Evolutionary conservation across 2,888 invertebrate genomes (phyloP).

Genomic region (Hirtodrosophila histrioides): DNA sequence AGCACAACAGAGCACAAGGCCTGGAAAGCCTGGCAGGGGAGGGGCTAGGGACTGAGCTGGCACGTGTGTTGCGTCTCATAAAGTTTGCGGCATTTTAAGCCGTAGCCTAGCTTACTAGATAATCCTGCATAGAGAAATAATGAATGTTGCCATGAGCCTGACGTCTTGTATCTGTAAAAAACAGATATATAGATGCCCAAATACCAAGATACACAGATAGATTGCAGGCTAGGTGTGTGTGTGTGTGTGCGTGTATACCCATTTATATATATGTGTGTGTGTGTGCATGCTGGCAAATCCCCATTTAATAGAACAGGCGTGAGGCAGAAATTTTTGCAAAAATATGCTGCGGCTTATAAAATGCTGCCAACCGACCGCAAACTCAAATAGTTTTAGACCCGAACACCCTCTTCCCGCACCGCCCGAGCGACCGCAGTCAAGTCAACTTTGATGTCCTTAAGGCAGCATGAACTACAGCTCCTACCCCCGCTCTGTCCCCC

Average conservation of each 20-base stretch:
- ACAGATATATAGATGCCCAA: slow-evolving; percentile 43
- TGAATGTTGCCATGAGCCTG: slow-evolving; percentile 69
- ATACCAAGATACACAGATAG: slow-evolving; percentile 42
- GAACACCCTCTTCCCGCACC: background rate
- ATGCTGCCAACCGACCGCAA: slow-evolving; percentile 62
- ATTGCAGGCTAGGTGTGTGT: slow-evolving; percentile 20
- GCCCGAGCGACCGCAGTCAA: slow-evolving; percentile 54
- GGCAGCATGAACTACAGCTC: slow-evolving; percentile 37
- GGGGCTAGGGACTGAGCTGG: slow-evolving; percentile 3
- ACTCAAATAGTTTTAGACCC: slow-evolving; percentile 67
- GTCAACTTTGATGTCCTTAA: slow-evolving; percentile 66
- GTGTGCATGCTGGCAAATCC: slow-evolving; percentile 53
- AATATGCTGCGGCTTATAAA: slow-evolving; percentile 74
- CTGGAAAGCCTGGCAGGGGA: background rate
- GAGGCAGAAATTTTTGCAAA: slow-evolving; percentile 66
- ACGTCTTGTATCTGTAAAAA: slow-evolving; percentile 54
- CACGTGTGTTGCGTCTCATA: slow-evolving; percentile 78
- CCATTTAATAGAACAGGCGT: slow-evolving; percentile 73
- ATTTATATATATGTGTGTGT: slow-evolving; percentile 8
- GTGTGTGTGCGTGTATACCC: slow-evolving; percentile 1
- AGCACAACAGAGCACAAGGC: slow-evolving; percentile 11
- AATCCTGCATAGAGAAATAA: slow-evolving; percentile 75
- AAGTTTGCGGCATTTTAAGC: slow-evolving; percentile 79
- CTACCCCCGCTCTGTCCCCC: background rate
- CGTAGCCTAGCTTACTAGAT: slow-evolving; percentile 67